phyloP scores from a whole-genome alignment of 53 echinoderm and acorn worm genomes.

The Actinopyga echinites region DNA sequence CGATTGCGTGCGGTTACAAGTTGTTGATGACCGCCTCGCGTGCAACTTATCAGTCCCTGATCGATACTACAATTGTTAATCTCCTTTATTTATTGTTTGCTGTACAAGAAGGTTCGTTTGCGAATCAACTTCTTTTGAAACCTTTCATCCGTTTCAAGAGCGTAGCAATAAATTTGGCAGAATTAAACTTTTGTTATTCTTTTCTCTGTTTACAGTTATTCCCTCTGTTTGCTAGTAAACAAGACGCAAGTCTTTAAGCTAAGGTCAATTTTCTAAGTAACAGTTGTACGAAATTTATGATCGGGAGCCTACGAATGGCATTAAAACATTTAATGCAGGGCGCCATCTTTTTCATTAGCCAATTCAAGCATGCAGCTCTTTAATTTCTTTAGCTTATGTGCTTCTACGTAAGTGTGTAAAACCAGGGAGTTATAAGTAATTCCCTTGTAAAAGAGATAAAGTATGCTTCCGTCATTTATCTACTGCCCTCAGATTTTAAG shows the following conservation, averaged over 20 bases:
- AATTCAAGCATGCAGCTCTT: no score
- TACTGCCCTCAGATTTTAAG: no score
- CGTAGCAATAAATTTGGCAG: constrained; percentile 5
- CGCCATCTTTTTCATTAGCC: no score
- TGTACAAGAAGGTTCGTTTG: not conserved
- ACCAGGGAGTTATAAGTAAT: no score
- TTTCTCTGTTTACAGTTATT: constrained; percentile 29
- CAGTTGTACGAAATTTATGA: no score
- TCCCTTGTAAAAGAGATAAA: no score
- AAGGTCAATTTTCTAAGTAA: no score
- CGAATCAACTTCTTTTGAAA: constrained; percentile 4
- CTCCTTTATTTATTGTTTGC: constrained; percentile 24
- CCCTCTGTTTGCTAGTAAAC: constrained; percentile 31
- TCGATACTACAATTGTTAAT: constrained; percentile 38
- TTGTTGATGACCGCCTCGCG: constrained; percentile 27
- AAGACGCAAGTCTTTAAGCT: not conserved
- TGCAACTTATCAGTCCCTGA: constrained; percentile 20
- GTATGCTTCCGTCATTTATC: no score
- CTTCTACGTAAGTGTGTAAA: no score
- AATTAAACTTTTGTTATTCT: constrained; percentile 22
- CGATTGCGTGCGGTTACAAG: constrained; percentile 18
- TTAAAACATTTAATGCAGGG: no score
- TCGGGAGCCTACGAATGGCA: no score
- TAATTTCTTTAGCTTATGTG: no score
- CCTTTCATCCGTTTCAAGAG: constrained; percentile 34